Conservation (phyloP, 2,797 vertebrate species). For the Centroberyx gerrardi region DNA sequence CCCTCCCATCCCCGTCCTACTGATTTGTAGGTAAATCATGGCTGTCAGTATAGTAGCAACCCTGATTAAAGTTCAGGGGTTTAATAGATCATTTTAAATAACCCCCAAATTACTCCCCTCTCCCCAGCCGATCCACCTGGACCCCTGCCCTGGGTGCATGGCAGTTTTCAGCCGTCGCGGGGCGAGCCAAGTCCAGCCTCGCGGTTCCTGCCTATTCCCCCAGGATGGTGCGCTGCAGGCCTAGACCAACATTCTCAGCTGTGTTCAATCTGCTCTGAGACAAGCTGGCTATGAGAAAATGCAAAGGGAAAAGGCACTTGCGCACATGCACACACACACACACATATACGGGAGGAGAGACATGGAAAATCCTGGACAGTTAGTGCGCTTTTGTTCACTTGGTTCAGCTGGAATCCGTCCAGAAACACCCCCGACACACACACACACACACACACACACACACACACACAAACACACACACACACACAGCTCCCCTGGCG, state of each 20-base stretch:
- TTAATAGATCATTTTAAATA: conserved; percentile 99
- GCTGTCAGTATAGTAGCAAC: conserved; percentile 95
- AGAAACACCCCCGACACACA: conserved; percentile 82
- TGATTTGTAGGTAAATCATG: conserved; percentile 91
- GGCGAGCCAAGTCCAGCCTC: conserved; percentile 93
- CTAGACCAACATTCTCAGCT: conserved; percentile 99
- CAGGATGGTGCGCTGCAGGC: conserved; percentile 91
- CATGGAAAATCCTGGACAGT: conserved; percentile 92
- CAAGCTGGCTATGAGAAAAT: conserved; percentile 98
- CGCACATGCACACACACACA: conserved; percentile 12
- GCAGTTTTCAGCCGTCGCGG: conserved; percentile 92
- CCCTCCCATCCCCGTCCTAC: conserved; percentile 86
- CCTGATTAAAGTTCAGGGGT: conserved; percentile 98
- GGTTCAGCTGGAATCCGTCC: conserved; percentile 93
- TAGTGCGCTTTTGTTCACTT: conserved; percentile 92
- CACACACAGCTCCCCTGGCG: conserved; percentile 85
- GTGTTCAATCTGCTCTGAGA: conserved; percentile 99
- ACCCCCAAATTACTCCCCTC: conserved; percentile 91
- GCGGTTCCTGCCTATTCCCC: conserved; percentile 99
- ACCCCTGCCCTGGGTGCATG: conserved; percentile 93
- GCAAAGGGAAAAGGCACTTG: conserved; percentile 82
- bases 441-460: conserved; percentile 74
- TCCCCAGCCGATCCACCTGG: conserved; percentile 94
- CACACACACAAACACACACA: conserved; percentile 71
- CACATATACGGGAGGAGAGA: conserved; percentile 84